Base-by-base conservation (phyloP, 2,113 vertebrate species). In the Odontophorus gujanensis region DNA sequence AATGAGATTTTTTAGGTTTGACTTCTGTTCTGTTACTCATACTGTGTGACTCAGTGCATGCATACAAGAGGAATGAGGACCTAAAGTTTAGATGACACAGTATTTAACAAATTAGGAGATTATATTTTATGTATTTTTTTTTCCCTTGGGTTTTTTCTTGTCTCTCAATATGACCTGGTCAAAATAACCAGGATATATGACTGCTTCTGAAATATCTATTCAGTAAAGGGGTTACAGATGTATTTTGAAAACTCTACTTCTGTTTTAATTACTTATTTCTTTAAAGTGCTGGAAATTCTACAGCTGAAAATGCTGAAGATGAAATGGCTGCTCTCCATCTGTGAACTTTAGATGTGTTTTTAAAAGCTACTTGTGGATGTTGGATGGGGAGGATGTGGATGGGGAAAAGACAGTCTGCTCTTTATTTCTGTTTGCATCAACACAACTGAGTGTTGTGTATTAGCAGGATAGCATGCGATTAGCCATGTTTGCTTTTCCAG, bases 401-500 rank as follows among this genome's bases (percentile, higher is more conserved):
- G 28, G 20, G 24, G 11, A 20, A 55, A 38, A 4, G 13, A 50
- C 22, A 68, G 32, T 80, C 78, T 91, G 55, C 72, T 85, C 0
- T 94, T 90, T 85, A 0, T 94, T 90, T 82, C 48, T 76, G 8
- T 79, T 94, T 81, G 28, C 94, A 79, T 92, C 57, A 68, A 61
- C 73, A 48, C 72, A 91, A 66, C 78, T 65, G 79, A 77, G 50
- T 65, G 28, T 65, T 89, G 4, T 71, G 22, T 79, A 51, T 43
- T 63, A 18, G 11, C 18, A 62, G 17, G 26, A 42, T 65, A 73
- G 42, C 30, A 13, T 92, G 28, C 63, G 30, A 63, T 92, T 85
- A 92, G 89, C 87, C 34, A 21, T 68, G 48, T 91, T 87, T 94
- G 32, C 43, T 91, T 96, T 83, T 96, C 61, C 20, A 88, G 26